A percentile compares a stretch with the other conserved stretches of the same genome.
phyloP scores from a whole-genome alignment of 2,797 vertebrate species.

The Eutrigla gurnardus region DNA sequence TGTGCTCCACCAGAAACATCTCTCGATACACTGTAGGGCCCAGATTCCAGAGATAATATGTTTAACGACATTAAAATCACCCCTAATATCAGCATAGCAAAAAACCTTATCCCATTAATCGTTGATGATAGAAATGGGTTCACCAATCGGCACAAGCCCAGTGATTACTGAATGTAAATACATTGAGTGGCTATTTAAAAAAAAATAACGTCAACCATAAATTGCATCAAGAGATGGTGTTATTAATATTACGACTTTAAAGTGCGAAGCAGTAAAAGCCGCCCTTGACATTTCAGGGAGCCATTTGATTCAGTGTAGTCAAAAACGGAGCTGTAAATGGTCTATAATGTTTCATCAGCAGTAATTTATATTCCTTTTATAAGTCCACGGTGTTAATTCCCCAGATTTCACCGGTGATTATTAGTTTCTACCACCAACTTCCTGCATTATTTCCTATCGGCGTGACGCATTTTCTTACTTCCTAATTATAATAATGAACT shows the following conservation, averaged over 20 bases:
- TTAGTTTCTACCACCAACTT: neutral
- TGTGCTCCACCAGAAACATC: neutral
- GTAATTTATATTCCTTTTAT: slow-evolving; percentile 8
- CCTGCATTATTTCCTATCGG: neutral
- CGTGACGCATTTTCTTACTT: slow-evolving; percentile 3
- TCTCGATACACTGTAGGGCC: neutral
- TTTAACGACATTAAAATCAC: neutral
- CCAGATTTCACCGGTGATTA: slow-evolving; percentile 12
- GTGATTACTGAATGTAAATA: neutral
- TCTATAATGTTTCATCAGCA: slow-evolving; percentile 17
- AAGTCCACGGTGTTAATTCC: slow-evolving; percentile 19
- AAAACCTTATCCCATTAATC: neutral
- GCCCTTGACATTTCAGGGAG: neutral
- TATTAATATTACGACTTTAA: slow-evolving; percentile 4
- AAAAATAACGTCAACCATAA: neutral
- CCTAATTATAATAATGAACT: slow-evolving; percentile 31
- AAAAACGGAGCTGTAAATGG: slow-evolving; percentile 13
- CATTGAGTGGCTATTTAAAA: neutral
- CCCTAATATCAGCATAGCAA: neutral
- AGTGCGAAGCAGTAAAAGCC: neutral
- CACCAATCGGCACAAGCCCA: neutral
- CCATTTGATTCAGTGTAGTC: neutral
- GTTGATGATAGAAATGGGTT: neutral
- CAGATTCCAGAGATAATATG: no score
- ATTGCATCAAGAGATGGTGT: neutral